Base-by-base conservation (phyloP, 30 jellyfish, hydroid and myxozoan genomes). In the Mastigias papua region DNA sequence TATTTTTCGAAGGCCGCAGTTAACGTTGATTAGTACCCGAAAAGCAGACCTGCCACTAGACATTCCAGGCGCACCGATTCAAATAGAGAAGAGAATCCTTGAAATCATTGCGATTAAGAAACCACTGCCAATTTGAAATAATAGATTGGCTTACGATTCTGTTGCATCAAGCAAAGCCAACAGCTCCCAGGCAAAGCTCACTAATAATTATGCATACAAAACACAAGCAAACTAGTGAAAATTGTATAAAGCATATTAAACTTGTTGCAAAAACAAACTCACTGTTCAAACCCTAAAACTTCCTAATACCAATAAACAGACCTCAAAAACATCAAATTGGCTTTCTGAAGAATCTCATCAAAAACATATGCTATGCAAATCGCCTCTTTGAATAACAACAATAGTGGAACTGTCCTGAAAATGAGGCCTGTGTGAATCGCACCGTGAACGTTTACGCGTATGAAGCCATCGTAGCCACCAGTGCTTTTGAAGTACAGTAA, bases 121-220 rank as follows among this genome's bases (percentile, higher is more conserved):
- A 46, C 60, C 60, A 46, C 60, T 16, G 60, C 13, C 13, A 46
- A 8, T 46, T 16, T n/a, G n/a, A 46, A 6, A 6, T 6, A 8
- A 46, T 46, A 46, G 16, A 16, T 23, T 58, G 70, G 70, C 70
- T 58, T 58, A 2, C 4, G 26, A 58, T 58, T 58, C 26, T 28
- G 21, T 58, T n/a, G 16, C 13, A 6, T 16, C 16, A 16, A 6
- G 13, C 60, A 16, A 46, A 46, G 8, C 60, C 60, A 46, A 46
- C 60, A 58, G 21, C 25, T 20, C 70, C 70, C 21, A 3, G 21
- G 70, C 11, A 69, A 69, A 69, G 30, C 81, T 48, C 27, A 29
- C 63, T 27, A 48, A 69, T 69, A 69, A 69, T 69, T 69, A 69
- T 32, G 81, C 81, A 27, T 27, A 27, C 33, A 69, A 17, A n/a